Evolutionary conservation across 1,140 invertebrate species (phyloP).

Genomic region (Odontomachus brunneus): DNA sequence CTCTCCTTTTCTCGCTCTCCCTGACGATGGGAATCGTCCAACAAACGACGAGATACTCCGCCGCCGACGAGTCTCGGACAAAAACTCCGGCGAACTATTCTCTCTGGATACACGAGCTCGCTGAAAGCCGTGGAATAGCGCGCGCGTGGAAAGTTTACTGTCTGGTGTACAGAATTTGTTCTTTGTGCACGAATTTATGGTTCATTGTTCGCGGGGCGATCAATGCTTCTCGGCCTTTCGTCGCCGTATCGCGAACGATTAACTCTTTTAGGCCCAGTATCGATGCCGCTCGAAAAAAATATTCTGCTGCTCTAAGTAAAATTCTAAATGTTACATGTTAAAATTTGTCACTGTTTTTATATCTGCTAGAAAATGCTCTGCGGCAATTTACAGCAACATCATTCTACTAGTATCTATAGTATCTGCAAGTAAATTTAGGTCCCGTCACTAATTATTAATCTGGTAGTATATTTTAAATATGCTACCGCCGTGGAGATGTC

Average conservation of each 20-base stretch:
- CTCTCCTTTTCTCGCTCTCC: too few relatives aligned
- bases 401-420: too few relatives aligned
- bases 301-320: too few relatives aligned
- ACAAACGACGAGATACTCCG: slow-evolving; percentile 61
- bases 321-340: too few relatives aligned
- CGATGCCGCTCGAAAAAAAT: too few relatives aligned
- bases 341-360: too few relatives aligned
- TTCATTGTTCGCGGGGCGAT: slow-evolving; percentile 34
- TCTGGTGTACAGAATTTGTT: slow-evolving; percentile 34
- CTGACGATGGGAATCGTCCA: slow-evolving; percentile 63
- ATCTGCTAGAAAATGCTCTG: too few relatives aligned
- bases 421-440: too few relatives aligned
- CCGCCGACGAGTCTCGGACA: slow-evolving; percentile 53
- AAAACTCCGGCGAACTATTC: slow-evolving; percentile 61
- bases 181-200: slow-evolving; percentile 54
- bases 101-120: slow-evolving; percentile 43
- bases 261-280: too few relatives aligned
- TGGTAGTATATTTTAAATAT: not conserved
- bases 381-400: too few relatives aligned
- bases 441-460: too few relatives aligned
- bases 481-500: not conserved
- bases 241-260: not conserved
- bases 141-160: slow-evolving; percentile 29
- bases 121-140: slow-evolving; percentile 45
- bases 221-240: slow-evolving; percentile 1